Percentiles rank a stretch among this genome's conserved stretches.
Conservation (phyloP, 2,113 vertebrate genomes). For the Prietella phreatophila region DNA sequence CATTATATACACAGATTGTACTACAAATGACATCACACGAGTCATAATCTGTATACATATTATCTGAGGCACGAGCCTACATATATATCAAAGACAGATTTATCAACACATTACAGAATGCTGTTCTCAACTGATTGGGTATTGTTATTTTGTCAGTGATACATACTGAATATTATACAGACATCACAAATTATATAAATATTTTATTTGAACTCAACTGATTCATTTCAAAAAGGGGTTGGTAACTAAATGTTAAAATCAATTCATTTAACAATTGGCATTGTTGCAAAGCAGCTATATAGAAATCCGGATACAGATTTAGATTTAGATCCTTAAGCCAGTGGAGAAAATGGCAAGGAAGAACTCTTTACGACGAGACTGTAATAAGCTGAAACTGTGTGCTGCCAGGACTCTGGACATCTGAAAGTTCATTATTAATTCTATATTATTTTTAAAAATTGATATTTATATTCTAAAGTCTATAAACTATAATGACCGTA, state of each 20-base stretch:
- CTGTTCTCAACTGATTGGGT: neutral
- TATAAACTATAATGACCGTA: neutral
- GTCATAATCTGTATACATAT: neutral
- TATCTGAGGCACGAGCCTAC: neutral
- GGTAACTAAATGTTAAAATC: neutral
- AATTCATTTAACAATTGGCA: neutral
- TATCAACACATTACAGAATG: neutral
- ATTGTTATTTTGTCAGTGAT: neutral
- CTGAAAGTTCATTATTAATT: neutral
- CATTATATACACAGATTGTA: neutral
- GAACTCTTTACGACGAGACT: neutral
- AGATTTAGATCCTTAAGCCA: neutral
- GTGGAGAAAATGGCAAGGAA: neutral
- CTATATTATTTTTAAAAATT: neutral
- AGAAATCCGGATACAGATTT: neutral
- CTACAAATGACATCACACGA: neutral
- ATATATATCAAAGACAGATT: neutral
- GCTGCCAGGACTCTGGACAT: neutral
- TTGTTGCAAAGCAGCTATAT: neutral
- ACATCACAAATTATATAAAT: neutral
- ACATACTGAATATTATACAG: neutral
- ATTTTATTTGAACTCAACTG: neutral
- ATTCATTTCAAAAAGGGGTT: neutral
- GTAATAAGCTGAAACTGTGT: neutral
- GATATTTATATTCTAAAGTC: neutral